These are phyloP conservation scores for Brachionus calyciflorus DNA, from an alignment of 1,140 invertebrate genomes.

Conservation along the genomic window DNA sequence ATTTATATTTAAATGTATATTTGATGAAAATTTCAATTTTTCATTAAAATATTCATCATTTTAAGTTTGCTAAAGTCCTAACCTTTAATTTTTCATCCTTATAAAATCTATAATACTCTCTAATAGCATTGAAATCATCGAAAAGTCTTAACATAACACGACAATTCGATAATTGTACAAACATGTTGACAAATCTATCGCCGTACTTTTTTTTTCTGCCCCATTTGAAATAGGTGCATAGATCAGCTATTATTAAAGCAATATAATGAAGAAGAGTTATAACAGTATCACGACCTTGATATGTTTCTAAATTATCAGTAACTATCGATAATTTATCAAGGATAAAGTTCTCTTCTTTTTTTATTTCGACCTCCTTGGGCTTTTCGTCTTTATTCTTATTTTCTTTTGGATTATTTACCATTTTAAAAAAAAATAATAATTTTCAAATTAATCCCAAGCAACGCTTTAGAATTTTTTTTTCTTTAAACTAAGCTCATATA, in stretches of 20 bases:
- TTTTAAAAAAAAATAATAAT: neutral
- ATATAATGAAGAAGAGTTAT: conserved; percentile 41
- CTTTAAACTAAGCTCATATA: too few relatives aligned
- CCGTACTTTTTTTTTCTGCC: conserved; percentile 18
- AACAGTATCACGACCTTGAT: conserved; percentile 42
- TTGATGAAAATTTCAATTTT: too few relatives aligned
- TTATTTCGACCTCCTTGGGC: neutral
- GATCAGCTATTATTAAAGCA: conserved; percentile 31
- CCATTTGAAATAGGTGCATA: conserved; percentile 8
- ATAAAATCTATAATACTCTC: conserved; percentile 36
- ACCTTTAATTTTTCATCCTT: conserved; percentile 40
- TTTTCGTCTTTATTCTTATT: neutral
- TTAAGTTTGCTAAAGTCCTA: neutral
- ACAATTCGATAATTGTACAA: conserved; percentile 40
- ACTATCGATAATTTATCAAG: conserved; percentile 31
- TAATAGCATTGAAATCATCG: conserved; percentile 35
- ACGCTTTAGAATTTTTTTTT: too few relatives aligned
- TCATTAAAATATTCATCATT: too few relatives aligned
- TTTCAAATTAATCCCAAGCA: too few relatives aligned
- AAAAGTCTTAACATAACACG: conserved; percentile 45
- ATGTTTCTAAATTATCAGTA: conserved; percentile 42
- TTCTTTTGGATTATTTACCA: conserved; percentile 11
- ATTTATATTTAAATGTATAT: neutral
- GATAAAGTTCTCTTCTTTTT: neutral
- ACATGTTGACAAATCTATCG: conserved; percentile 34